Base-by-base conservation (phyloP, 2,888 invertebrate genomes). In the Glaucopsyche alexis region DNA sequence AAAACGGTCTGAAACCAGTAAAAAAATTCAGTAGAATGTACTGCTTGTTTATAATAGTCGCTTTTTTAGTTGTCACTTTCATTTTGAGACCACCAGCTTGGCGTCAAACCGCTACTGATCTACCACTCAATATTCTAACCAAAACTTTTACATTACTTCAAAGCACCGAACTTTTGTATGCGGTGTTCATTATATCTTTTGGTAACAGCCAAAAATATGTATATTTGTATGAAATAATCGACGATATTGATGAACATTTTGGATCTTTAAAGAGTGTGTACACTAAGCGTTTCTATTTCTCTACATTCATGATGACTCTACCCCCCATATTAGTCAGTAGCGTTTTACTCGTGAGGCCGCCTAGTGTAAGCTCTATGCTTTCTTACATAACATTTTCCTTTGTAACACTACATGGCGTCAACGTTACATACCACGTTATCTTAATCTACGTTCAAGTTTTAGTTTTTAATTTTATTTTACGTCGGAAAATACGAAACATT, bases 71-170 rank as follows among this genome's bases (percentile, higher is more conserved):
- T 9, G 38, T 80, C 1, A 76, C 78, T 2, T 13, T 75, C 6
- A 76, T 79, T n/a, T 55, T 85, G 0, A 80, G 65, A 16, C 85
- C 86, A 1, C 73, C 72, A 0, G 84, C 82, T 75, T 86, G 85
- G 86, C 74, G 72, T 1, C 79, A 82, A 3, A 84, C 84, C 0
- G 81, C 74, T 69, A 73, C 79, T 13, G 88, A 89, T 72, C 73
- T 84, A 5, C 88, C 89, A 1, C 75, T 89, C 5, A 84, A 85
- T 50, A 78, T 87, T 45, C 73, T 88, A 16, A 83, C 86, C 0
- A 86, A 82, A 81, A 77, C 77, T 3, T 87, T 79, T 71, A 80
- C 81, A 1, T 75, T 78, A 9, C 71, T 81, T 4, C 80, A 79
- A 74, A 79, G 76, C 6, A 49, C 80, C 11, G 88, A 88, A 81